Conservation (phyloP, 2,888 invertebrate genomes). For the Taenaris catops region DNA sequence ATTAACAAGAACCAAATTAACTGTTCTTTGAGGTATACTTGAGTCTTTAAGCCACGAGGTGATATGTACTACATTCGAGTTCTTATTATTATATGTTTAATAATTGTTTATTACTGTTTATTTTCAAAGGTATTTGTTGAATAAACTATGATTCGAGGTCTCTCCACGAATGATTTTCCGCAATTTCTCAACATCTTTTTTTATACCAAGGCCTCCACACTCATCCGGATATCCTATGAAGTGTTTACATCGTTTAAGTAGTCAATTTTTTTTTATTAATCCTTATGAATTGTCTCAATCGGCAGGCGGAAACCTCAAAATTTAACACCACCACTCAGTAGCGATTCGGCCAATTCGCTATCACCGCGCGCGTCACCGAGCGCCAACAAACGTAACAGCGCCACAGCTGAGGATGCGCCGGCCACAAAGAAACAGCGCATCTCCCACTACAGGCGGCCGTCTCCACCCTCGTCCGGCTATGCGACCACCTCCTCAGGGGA, state of each 20-base stretch:
- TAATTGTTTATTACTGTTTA: too few relatives aligned
- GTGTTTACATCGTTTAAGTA: neutral
- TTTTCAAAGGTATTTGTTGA: too few relatives aligned
- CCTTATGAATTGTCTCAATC: conserved; percentile 12
- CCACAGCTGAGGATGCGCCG: conserved; percentile 82
- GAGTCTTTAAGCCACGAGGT: too few relatives aligned
- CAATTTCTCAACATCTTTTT: too few relatives aligned
- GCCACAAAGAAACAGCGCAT: conserved; percentile 90
- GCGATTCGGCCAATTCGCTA: conserved; percentile 92
- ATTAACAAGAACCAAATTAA: too few relatives aligned
- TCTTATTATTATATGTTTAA: too few relatives aligned
- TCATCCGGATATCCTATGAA: too few relatives aligned
- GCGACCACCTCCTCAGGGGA: conserved; percentile 68
- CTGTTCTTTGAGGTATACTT: too few relatives aligned
- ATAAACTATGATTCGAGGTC: too few relatives aligned
- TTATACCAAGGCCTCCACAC: too few relatives aligned
- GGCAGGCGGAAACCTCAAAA: conserved; percentile 93
- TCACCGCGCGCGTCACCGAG: conserved; percentile 84
- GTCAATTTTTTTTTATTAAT: neutral
- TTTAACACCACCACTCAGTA: conserved; percentile 92
- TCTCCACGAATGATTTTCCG: too few relatives aligned
- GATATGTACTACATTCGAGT: too few relatives aligned
- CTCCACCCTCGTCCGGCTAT: conserved; percentile 63
- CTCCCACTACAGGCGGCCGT: conserved; percentile 84
- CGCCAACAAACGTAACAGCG: conserved; percentile 83